Evolutionary conservation across 1,140 invertebrate genomes (phyloP).

Genomic region (Sycobia sp.): DNA sequence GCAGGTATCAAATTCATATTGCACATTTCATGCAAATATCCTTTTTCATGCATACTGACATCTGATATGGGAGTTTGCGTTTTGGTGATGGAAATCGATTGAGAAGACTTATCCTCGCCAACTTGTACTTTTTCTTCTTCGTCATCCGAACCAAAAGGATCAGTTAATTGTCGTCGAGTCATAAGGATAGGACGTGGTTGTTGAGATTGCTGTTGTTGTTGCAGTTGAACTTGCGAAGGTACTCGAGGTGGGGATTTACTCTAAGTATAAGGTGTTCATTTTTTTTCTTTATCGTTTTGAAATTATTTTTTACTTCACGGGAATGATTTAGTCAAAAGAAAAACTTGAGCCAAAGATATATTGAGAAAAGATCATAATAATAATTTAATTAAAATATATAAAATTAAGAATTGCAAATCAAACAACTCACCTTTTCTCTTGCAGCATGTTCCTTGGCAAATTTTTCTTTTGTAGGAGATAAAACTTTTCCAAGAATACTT

Average conservation of each 20-base stretch:
- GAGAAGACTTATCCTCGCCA: slow-evolving; percentile 54
- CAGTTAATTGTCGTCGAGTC: slow-evolving; percentile 84
- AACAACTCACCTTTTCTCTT: slow-evolving; percentile 54
- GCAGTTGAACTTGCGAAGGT: slow-evolving; percentile 44
- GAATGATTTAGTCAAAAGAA: too few species aligned
- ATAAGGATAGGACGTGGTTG: slow-evolving; percentile 68
- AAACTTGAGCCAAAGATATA: too few species aligned
- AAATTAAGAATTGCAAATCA: too few species aligned
- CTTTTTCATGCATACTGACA: slow-evolving; percentile 50
- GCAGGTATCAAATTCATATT: not conserved
- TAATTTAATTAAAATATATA: too few species aligned
- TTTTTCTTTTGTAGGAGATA: slow-evolving; percentile 78
- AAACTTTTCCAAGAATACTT: slow-evolving; percentile 77
- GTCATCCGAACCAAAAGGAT: slow-evolving; percentile 90
- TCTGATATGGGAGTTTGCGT: slow-evolving; percentile 52
- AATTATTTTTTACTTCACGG: too few species aligned
- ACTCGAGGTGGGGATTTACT: slow-evolving; percentile 59
- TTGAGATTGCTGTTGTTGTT: slow-evolving; percentile 10
- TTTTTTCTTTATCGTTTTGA: too few species aligned
- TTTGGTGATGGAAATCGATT: slow-evolving; percentile 55
- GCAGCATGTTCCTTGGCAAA: slow-evolving; percentile 41
- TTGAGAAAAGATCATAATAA: too few species aligned
- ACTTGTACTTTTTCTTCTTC: slow-evolving; percentile 73
- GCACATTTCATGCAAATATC: slow-evolving; percentile 26
- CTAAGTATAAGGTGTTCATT: slow-evolving; percentile 41